phyloP scores from a whole-genome alignment of 2,113 vertebrate genomes.

The Lates calcarifer region DNA sequence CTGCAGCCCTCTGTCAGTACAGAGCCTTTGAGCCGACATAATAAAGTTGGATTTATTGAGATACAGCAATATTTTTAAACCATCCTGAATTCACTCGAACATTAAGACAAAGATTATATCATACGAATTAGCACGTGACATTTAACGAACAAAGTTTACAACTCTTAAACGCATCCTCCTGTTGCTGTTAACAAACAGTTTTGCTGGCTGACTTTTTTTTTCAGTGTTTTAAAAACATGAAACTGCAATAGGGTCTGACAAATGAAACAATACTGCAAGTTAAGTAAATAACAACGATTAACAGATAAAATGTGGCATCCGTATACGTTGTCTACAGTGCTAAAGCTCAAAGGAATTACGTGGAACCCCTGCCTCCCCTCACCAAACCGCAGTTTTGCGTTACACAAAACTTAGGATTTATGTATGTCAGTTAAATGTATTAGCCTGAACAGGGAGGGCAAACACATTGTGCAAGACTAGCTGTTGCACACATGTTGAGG shows the following conservation, averaged over 20 bases:
- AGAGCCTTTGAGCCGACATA: too few species aligned
- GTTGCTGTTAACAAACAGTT: neutral
- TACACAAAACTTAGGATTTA: neutral
- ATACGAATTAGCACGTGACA: neutral
- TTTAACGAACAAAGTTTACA: neutral
- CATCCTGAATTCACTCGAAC: too few species aligned
- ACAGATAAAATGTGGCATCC: neutral
- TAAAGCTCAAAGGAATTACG: neutral
- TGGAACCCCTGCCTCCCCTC: too few species aligned
- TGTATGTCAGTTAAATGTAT: neutral
- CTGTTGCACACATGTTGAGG: slow-evolving; percentile 2
- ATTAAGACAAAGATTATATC: neutral
- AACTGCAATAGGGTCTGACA: neutral
- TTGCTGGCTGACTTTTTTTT: neutral
- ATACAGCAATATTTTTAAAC: neutral
- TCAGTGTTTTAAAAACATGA: neutral
- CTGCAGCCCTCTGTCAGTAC: neutral
- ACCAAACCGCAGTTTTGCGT: neutral
- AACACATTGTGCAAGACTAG: neutral
- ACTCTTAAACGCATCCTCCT: neutral
- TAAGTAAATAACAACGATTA: neutral
- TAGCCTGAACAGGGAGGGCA: too few species aligned
- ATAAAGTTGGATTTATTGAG: neutral
- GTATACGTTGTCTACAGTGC: neutral
- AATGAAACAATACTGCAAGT: neutral